Conservation (phyloP, 2,113 vertebrate species). For the Pachypanchax playfairii region DNA sequence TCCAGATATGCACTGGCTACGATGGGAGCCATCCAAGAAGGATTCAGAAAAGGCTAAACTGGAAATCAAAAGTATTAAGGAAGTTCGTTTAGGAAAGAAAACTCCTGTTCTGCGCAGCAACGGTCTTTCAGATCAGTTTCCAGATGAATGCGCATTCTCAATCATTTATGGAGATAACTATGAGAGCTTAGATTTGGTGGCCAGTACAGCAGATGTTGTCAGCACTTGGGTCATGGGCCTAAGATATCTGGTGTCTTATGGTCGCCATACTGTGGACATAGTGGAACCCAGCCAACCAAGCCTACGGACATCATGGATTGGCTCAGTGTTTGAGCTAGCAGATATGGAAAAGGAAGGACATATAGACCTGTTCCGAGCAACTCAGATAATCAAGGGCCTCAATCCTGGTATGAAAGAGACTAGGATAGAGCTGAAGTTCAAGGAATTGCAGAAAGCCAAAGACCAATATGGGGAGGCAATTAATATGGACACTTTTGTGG, state of each 20-base stretch:
- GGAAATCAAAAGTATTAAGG: constrained; percentile 91
- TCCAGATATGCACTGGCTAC: constrained; percentile 87
- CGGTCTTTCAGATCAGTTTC: constrained; percentile 91
- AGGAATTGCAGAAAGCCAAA: constrained; percentile 89
- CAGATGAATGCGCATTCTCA: constrained; percentile 91
- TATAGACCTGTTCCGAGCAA: constrained; percentile 85
- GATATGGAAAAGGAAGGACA: constrained; percentile 84
- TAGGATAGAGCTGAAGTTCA: constrained; percentile 90
- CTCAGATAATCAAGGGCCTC: constrained; percentile 89
- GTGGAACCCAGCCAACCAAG: constrained; percentile 83
- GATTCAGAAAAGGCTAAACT: constrained; percentile 92
- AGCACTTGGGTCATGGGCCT: constrained; percentile 94
- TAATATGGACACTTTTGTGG: constrained; percentile 85
- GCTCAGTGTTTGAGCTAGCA: constrained; percentile 86
- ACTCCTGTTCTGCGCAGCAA: constrained; percentile 89
- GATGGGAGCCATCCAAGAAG: constrained; percentile 94
- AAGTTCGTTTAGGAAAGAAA: constrained; percentile 92
- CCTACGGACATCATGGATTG: constrained; percentile 88
- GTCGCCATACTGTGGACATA: constrained; percentile 83
- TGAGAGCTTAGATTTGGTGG: constrained; percentile 91
- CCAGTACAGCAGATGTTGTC: constrained; percentile 87
- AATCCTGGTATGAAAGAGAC: constrained; percentile 91
- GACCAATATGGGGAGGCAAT: constrained; percentile 82
- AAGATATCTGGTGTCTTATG: constrained; percentile 89
- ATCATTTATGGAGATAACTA: constrained; percentile 95